phyloP scores from a whole-genome alignment of 1,140 invertebrate species.

The Temnothorax nylanderi region DNA sequence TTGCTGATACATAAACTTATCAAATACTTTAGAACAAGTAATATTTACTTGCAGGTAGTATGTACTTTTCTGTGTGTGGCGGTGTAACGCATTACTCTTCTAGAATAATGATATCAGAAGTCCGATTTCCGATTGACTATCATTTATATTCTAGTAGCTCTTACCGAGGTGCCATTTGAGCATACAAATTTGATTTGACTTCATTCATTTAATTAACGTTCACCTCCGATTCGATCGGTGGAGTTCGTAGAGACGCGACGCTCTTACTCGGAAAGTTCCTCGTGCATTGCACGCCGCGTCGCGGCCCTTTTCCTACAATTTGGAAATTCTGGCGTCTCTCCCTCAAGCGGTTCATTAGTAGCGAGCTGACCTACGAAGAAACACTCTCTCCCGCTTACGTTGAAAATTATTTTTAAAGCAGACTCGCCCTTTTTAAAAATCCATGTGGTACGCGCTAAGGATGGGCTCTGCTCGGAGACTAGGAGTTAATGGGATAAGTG shows the following conservation, averaged over 20 bases:
- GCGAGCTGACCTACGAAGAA: conserved; percentile 77
- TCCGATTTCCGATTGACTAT: conserved; percentile 21
- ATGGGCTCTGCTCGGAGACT: neutral
- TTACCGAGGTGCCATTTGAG: neutral
- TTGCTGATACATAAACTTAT: no score
- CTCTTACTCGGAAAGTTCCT: conserved; percentile 50
- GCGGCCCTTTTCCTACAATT: conserved; percentile 17
- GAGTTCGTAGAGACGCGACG: neutral
- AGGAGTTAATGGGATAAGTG: conserved; percentile 47
- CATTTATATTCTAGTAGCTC: neutral
- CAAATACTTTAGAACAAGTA: no score
- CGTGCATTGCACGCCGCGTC: conserved; percentile 5
- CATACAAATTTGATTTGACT: conserved; percentile 45
- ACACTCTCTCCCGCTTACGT: conserved; percentile 10
- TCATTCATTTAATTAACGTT: conserved; percentile 65
- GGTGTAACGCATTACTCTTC: neutral
- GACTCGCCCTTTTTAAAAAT: conserved; percentile 19
- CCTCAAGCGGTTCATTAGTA: conserved; percentile 79
- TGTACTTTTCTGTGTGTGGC: no score
- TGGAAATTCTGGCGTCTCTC: conserved; percentile 46
- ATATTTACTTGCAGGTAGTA: no score
- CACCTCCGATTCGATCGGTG: neutral
- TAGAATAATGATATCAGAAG: neutral
- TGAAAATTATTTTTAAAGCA: conserved; percentile 44
- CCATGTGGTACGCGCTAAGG: neutral